A percentile compares a stretch with the other conserved stretches of the same genome.
These are phyloP conservation scores for Cetonia aurata DNA, from an alignment of 2,888 invertebrate genomes.

Conservation along the genomic window DNA sequence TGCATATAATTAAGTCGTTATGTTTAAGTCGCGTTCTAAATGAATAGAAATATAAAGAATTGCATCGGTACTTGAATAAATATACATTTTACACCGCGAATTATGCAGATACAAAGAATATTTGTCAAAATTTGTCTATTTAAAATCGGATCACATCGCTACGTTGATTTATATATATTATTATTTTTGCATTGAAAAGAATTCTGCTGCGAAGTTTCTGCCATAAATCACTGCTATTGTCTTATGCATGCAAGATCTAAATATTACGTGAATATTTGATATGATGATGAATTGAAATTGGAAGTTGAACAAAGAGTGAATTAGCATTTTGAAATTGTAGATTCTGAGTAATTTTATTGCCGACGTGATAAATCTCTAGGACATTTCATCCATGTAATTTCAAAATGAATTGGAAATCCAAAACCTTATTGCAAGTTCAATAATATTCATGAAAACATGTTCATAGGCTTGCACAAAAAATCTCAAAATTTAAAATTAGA, in stretches of 20 bases:
- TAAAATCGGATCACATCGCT: constrained; percentile 1
- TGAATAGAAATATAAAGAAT: constrained; percentile 11
- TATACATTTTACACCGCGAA: background rate
- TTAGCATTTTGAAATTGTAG: no score
- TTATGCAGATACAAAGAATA: constrained; percentile 1
- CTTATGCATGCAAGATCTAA: constrained; percentile 10
- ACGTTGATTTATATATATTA: background rate
- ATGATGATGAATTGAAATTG: background rate
- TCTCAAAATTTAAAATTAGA: no score
- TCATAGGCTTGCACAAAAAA: no score
- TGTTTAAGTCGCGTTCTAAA: constrained; percentile 5
- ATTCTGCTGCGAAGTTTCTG: no score
- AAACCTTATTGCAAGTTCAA: no score
- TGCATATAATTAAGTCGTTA: constrained; percentile 25
- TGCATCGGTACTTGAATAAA: background rate
- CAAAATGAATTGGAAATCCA: no score
- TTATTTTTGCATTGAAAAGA: background rate
- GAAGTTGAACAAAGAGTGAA: no score
- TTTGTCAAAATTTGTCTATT: background rate
- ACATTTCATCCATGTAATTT: no score
- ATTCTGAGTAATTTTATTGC: no score
- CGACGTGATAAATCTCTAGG: no score
- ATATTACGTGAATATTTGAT: constrained; percentile 15
- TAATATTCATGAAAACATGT: no score
- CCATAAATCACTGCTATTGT: constrained; percentile 5